Conservation (phyloP, 2,113 vertebrate species). For the Indicator indicator region DNA sequence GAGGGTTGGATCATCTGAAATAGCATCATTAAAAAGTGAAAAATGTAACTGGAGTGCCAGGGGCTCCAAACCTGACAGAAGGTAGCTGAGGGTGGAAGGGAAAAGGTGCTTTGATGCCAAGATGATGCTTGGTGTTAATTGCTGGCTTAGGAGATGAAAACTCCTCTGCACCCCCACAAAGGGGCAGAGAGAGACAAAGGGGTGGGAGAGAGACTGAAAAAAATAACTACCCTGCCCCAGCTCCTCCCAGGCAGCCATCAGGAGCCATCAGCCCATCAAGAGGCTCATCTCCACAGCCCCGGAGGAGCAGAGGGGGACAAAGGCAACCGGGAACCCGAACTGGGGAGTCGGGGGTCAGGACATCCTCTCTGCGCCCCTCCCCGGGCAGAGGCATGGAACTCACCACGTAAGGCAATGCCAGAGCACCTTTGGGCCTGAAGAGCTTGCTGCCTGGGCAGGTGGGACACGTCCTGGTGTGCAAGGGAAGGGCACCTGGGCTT, state of each 20-base stretch:
- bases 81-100: constrained; percentile 20
- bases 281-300: neutral
- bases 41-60: neutral
- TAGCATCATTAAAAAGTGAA: neutral
- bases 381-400: neutral
- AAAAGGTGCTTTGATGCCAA: neutral
- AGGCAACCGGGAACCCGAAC: neutral
- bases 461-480: neutral
- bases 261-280: neutral
- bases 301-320: neutral
- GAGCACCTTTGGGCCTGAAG: neutral
- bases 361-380: neutral
- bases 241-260: neutral
- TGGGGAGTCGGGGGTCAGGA: neutral
- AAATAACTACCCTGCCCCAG: neutral
- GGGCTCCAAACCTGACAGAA: constrained; percentile 39
- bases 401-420: neutral
- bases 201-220: too few relatives aligned
- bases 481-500: neutral
- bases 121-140: neutral
- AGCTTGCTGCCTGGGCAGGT: neutral
- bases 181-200: neutral
- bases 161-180: neutral
- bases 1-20: neutral
- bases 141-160: neutral